Evolutionary conservation across 1,140 invertebrate species (phyloP).

Genomic region (Drosophila bifasciata): DNA sequence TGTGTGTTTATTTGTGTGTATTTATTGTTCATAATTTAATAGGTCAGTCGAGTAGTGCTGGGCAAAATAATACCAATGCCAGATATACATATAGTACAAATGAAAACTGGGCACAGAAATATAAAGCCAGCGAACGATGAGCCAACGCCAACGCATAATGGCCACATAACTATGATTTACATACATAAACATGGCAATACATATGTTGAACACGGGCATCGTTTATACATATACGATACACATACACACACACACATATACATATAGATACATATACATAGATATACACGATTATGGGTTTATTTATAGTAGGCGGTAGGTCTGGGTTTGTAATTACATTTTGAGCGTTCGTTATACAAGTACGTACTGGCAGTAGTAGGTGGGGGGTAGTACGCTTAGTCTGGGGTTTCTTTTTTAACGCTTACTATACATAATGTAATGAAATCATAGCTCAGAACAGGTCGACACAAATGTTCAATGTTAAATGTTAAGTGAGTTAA

Average conservation of each 20-base stretch:
- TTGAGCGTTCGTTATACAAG: slow-evolving; percentile 56
- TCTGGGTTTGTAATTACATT: slow-evolving; percentile 38
- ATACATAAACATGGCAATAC: slow-evolving; percentile 12
- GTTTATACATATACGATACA: slow-evolving; percentile 30
- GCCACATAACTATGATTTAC: slow-evolving; percentile 46
- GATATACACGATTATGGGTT: slow-evolving; percentile 20
- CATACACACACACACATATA: slow-evolving; percentile 20
- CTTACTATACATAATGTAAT: slow-evolving; percentile 51
- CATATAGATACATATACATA: slow-evolving; percentile 25
- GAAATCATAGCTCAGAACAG: slow-evolving; percentile 27
- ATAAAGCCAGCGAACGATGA: slow-evolving; percentile 50
- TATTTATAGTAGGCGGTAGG: slow-evolving; percentile 36
- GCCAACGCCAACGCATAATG: slow-evolving; percentile 50
- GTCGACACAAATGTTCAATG: too few species aligned
- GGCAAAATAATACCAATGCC: slow-evolving; percentile 27
- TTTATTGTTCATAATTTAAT: background rate
- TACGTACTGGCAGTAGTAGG: slow-evolving; percentile 36
- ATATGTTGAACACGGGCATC: slow-evolving; percentile 35
- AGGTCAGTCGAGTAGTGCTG: slow-evolving; percentile 37
- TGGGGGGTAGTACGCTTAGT: slow-evolving; percentile 43
- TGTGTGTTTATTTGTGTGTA: slow-evolving; percentile 18
- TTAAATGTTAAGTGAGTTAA: too few species aligned
- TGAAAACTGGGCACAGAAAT: slow-evolving; percentile 32
- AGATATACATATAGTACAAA: too few species aligned
- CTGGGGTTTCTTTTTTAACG: slow-evolving; percentile 36